These are phyloP conservation scores for Heloderma charlesbogerti DNA, from an alignment of 2,113 vertebrate genomes.

Conservation along the genomic window DNA sequence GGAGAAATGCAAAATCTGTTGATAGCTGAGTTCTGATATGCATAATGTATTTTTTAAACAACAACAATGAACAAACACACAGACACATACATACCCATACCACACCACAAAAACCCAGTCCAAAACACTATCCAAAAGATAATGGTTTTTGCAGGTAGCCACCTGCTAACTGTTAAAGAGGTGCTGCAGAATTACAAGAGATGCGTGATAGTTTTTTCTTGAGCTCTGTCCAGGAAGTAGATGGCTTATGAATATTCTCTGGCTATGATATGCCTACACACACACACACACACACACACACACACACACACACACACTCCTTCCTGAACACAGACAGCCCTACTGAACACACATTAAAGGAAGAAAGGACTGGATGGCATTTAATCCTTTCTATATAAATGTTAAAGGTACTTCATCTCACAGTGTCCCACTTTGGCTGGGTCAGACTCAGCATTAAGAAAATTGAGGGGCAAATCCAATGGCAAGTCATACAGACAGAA, in stretches of 20 bases:
- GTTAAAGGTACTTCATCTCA: background rate
- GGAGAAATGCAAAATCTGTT: background rate
- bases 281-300: no score
- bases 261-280: no score
- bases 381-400: background rate
- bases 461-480: no score
- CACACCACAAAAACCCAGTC: background rate
- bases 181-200: background rate
- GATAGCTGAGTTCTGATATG: background rate
- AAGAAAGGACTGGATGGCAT: background rate
- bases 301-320: background rate
- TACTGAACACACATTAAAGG: background rate
- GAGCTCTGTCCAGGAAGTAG: background rate
- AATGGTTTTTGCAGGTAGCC: background rate
- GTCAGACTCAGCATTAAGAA: no score
- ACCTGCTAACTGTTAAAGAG: background rate
- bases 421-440: no score
- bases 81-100: no score
- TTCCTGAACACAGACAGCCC: background rate
- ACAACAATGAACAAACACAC: background rate
- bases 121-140: background rate
- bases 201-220: background rate
- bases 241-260: background rate
- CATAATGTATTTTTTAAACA: background rate
- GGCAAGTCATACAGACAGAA: no score